These are phyloP conservation scores for Neolamprologus cancellatus DNA, from an alignment of 2,113 vertebrate species.

Conservation along the genomic window DNA sequence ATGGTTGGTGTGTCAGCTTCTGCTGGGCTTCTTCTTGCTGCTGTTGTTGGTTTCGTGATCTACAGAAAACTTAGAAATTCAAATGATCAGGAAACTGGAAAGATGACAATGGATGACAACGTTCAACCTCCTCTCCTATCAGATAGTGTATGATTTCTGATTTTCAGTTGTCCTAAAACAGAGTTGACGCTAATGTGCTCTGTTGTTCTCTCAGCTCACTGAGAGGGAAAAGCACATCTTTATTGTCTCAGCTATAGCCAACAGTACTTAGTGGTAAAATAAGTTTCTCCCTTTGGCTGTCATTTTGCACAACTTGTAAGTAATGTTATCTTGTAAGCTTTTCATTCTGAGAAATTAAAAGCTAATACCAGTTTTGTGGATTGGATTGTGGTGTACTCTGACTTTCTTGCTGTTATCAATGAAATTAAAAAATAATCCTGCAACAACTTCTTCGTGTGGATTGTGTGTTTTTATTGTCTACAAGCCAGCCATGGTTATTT, in stretches of 20 bases:
- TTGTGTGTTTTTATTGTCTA: background rate
- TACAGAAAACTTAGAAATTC: accelerated
- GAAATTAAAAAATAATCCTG: background rate
- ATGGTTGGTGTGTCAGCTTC: background rate
- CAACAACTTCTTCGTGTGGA: accelerated
- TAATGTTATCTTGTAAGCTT: background rate
- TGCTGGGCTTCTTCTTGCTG: background rate
- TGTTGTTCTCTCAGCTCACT: background rate
- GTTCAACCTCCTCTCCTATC: accelerated
- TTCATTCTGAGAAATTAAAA: background rate
- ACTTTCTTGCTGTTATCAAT: background rate
- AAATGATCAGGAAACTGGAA: background rate
- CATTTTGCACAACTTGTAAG: accelerated
- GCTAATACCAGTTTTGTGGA: accelerated
- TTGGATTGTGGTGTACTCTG: background rate
- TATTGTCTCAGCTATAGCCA: accelerated
- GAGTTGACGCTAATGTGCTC: background rate
- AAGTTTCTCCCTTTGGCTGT: background rate
- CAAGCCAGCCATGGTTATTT: background rate
- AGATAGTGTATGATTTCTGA: accelerated
- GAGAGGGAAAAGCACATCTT: background rate
- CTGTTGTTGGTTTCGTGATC: background rate
- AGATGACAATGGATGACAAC: background rate
- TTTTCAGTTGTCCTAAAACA: background rate
- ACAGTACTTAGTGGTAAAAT: background rate